phyloP scores from a whole-genome alignment of 2,797 vertebrate species.

The Galaxias olidus region DNA sequence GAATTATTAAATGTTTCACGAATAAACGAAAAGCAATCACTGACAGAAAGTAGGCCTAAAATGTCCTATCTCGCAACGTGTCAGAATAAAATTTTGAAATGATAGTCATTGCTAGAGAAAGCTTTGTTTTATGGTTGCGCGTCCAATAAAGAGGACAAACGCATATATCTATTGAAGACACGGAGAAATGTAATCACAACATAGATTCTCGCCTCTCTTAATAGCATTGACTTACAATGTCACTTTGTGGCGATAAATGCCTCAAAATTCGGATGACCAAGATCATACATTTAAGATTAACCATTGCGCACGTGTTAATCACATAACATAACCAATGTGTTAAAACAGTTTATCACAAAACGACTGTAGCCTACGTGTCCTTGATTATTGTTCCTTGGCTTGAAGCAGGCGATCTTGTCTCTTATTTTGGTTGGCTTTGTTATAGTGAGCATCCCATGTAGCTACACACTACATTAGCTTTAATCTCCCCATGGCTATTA shows the following conservation, averaged over 20 bases:
- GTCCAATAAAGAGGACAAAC: not conserved
- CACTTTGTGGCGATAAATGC: conserved; percentile 2
- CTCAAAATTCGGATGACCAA: not conserved
- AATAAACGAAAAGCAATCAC: too few species aligned
- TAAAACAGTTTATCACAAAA: not conserved
- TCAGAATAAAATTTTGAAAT: too few species aligned
- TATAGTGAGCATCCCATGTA: not conserved
- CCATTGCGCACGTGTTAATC: not conserved
- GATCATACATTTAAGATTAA: not conserved
- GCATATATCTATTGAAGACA: not conserved
- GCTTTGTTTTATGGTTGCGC: too few species aligned
- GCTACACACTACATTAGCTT: not conserved
- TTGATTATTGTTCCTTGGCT: too few species aligned
- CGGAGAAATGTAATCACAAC: not conserved
- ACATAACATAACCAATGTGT: not conserved
- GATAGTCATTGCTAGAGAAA: too few species aligned
- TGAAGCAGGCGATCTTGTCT: not conserved
- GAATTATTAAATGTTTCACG: too few species aligned
- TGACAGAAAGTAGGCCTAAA: too few species aligned
- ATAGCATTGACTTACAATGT: not conserved
- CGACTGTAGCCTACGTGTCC: too few species aligned
- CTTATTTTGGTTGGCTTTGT: not conserved
- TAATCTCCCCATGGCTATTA: not conserved
- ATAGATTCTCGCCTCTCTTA: not conserved
- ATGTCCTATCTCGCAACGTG: too few species aligned